Base-by-base conservation (phyloP, 2,888 invertebrate genomes). In the Alitta virens region DNA sequence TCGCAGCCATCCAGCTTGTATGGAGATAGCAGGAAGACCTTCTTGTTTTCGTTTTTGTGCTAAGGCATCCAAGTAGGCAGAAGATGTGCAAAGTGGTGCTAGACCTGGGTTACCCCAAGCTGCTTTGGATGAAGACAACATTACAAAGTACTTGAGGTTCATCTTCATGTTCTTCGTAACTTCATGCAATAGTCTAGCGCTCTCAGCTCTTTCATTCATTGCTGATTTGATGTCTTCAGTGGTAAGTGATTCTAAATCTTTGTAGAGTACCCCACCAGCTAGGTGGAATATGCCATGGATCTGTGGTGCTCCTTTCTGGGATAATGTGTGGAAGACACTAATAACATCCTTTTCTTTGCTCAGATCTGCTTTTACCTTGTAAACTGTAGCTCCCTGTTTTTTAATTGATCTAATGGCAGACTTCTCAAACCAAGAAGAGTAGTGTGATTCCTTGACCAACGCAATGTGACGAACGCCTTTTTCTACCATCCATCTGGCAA, bases 401-500 rank as follows among this genome's bases (percentile, higher is more conserved):
- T 60, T 24, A 38, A 60, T 40, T 42, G 42, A 42, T 21, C 21
- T 26, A 12, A 60, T 21, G 7, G 26, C 25, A 27, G 40, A 33
- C 16, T 16, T 43, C 18, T 60, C 26, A 25, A 54, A 60, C 60
- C 42, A 42, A 23, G 40, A 26, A 24, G 40, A 9, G 26, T 27
- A 26, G 21, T 53, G 43, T 18, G 52, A 12, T 14, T 26, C 27
- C 7, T 33, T 43, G 16, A 60, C 24, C 7, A 53, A 53, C n/a
- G 43, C 40, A 16, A 60, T 40, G 23, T 60, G 38, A 14, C 43
- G 40, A n/a, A 53, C 61, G 9, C 56, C 56, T 33, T 56, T 26
- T 21, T 61, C 49, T 0, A 42, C 51, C 61, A 61, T 61, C 61
- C 61, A 61, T 0, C 50, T 43, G 40, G 55, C 38, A 54, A 61